phyloP scores from a whole-genome alignment of 2,888 invertebrate genomes.

The Chesias legatella region DNA sequence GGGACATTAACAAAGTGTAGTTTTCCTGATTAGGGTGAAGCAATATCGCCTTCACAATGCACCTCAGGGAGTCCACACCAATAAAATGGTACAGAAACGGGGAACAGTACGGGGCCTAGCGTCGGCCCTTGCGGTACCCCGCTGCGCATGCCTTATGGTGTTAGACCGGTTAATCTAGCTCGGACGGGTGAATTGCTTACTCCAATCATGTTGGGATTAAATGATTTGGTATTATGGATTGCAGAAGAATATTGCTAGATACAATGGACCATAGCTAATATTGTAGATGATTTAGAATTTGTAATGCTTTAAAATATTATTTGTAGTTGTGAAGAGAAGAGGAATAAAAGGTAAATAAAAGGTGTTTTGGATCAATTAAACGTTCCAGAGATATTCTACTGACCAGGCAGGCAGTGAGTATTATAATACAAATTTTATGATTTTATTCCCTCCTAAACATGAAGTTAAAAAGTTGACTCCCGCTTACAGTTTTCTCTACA shows the following conservation, averaged over 20 bases:
- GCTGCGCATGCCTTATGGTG: conserved; percentile 19
- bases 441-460: too few species aligned
- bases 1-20: conserved; percentile 18
- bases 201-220: conserved; percentile 21
- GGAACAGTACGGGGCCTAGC: conserved; percentile 21
- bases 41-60: conserved; percentile 19
- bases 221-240: conserved; percentile 8
- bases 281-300: too few species aligned
- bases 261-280: too few species aligned
- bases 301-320: too few species aligned
- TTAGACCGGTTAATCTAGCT: conserved; percentile 27
- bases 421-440: too few species aligned
- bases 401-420: too few species aligned
- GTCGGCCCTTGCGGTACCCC: conserved; percentile 17
- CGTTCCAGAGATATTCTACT: too few species aligned
- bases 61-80: conserved; percentile 31
- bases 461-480: too few species aligned
- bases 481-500: too few species aligned
- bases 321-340: too few species aligned
- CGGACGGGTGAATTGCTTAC: conserved; percentile 15
- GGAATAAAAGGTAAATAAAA: too few species aligned
- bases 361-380: too few species aligned
- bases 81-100: conserved; percentile 35
- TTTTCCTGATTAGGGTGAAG: conserved; percentile 17
- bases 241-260: neutral